These are phyloP conservation scores for Acromyrmex echinatior DNA, from an alignment of 1,140 invertebrate species.

Conservation along the genomic window DNA sequence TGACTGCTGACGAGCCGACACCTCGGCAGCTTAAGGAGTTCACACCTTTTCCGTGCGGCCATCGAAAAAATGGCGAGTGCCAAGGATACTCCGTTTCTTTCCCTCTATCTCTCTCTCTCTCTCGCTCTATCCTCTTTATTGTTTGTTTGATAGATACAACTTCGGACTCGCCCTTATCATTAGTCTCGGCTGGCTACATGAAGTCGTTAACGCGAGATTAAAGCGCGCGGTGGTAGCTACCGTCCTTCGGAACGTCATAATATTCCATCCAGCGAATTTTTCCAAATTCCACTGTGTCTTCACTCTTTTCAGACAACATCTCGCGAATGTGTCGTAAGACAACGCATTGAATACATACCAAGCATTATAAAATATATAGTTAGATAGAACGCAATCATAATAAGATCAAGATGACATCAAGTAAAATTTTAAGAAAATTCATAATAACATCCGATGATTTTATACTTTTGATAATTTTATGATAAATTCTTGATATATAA, in stretches of 20 bases:
- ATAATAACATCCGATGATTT: too few relatives aligned
- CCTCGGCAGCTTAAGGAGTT: conserved; percentile 83
- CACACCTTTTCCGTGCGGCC: conserved; percentile 83
- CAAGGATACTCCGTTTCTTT: conserved; percentile 63
- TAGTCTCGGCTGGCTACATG: conserved; percentile 67
- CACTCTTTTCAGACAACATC: not conserved
- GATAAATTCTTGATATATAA: too few relatives aligned
- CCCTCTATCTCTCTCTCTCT: not conserved
- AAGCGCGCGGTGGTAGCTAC: conserved; percentile 50
- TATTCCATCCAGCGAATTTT: conserved; percentile 23
- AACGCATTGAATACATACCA: not conserved
- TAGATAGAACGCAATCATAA: too few relatives aligned
- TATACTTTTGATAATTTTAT: too few relatives aligned
- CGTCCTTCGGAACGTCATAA: conserved; percentile 50
- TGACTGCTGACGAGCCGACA: conserved; percentile 85
- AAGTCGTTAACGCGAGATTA: conserved; percentile 65
- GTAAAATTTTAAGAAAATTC: too few relatives aligned
- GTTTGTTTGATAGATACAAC: conserved; percentile 76
- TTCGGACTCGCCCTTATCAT: conserved; percentile 73
- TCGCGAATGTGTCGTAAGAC: not conserved
- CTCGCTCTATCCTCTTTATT: conserved; percentile 65
- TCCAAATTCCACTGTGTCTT: conserved; percentile 36
- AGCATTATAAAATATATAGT: too few relatives aligned
- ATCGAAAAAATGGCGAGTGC: conserved; percentile 69
- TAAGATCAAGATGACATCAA: too few relatives aligned